These are phyloP conservation scores for Hydroisotoma schaefferi DNA, from an alignment of 2,888 invertebrate genomes.

Conservation along the genomic window DNA sequence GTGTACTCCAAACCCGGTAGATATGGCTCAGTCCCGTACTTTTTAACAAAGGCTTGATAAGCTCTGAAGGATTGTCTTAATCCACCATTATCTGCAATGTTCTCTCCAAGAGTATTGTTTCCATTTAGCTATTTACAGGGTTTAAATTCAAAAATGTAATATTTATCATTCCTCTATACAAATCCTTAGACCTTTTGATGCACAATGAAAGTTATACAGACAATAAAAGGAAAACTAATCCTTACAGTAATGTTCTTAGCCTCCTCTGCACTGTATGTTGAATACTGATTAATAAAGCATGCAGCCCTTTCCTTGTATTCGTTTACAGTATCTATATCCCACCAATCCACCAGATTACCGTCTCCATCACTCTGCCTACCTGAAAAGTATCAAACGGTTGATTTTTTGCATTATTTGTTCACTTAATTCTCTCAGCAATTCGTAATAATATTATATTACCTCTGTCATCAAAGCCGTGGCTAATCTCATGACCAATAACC, in stretches of 20 bases:
- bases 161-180: neutral
- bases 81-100: conserved; percentile 55
- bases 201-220: neutral
- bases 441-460: too few species aligned
- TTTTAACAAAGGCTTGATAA: conserved; percentile 41
- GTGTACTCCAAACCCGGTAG: conserved; percentile 49
- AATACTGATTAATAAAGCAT: conserved; percentile 90
- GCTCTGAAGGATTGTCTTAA: conserved; percentile 47
- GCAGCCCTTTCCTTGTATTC: conserved; percentile 77
- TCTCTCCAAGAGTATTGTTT: conserved; percentile 56
- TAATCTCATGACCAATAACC: conserved; percentile 56
- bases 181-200: neutral
- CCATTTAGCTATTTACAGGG: conserved; percentile 68
- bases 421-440: too few species aligned
- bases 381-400: conserved; percentile 46
- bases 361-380: conserved; percentile 88
- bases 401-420: too few species aligned
- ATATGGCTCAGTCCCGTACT: conserved; percentile 44
- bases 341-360: conserved; percentile 90
- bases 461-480: conserved; percentile 60
- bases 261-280: conserved; percentile 77
- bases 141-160: neutral
- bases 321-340: conserved; percentile 76
- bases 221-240: neutral
- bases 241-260: conserved; percentile 63